These are phyloP conservation scores for Zhengitettix transpicula DNA, from an alignment of 2,888 invertebrate genomes.

Conservation along the genomic window DNA sequence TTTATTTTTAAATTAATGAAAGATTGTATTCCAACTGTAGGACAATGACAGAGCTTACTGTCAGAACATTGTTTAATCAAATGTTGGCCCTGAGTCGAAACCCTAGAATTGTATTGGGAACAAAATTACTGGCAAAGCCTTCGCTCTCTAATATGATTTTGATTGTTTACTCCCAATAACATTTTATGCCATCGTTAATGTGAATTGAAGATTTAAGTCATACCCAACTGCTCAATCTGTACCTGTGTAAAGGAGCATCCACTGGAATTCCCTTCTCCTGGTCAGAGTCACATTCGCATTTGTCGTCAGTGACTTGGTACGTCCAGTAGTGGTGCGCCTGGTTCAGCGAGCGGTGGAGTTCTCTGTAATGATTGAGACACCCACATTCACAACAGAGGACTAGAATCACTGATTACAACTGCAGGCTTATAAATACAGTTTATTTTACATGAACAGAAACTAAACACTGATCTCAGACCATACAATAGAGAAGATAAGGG, in stretches of 20 bases:
- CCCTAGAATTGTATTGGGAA: too few species aligned
- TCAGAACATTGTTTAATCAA: too few species aligned
- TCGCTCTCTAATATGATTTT: too few species aligned
- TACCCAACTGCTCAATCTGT: neutral
- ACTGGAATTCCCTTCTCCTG: constrained; percentile 3
- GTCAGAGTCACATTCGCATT: constrained; percentile 11
- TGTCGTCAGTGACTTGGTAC: constrained; percentile 11
- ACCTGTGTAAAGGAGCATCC: constrained; percentile 3
- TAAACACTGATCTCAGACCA: too few species aligned
- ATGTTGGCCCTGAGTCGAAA: too few species aligned
- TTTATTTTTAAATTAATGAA: too few species aligned
- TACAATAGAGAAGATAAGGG: neutral
- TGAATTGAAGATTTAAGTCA: too few species aligned
- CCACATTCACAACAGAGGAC: neutral
- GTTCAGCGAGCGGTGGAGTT: constrained; percentile 9
- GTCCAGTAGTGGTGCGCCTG: constrained; percentile 13
- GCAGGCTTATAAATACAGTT: neutral
- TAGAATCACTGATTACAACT: neutral
- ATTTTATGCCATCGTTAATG: too few species aligned
- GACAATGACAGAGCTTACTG: too few species aligned
- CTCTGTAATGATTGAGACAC: constrained; percentile 5
- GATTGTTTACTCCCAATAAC: too few species aligned
- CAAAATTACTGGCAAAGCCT: too few species aligned
- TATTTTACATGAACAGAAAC: neutral
- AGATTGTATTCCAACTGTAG: too few species aligned